These are phyloP conservation scores for Athalia cordata DNA, from an alignment of 2,888 invertebrate species.

Conservation along the genomic window DNA sequence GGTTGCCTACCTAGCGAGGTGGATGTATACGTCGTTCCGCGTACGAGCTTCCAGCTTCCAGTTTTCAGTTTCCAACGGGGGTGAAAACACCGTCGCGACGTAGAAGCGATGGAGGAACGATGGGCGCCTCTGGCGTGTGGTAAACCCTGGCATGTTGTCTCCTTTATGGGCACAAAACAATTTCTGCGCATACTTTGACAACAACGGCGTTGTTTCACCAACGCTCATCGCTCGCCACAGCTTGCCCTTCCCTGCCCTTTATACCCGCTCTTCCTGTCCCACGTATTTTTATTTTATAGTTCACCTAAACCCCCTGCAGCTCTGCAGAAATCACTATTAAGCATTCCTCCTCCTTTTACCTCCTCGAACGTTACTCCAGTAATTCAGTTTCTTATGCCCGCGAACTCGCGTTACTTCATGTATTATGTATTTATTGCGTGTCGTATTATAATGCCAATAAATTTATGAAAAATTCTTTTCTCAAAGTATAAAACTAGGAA, in stretches of 20 bases:
- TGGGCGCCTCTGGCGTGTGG: conserved; percentile 49
- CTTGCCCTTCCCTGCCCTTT: background rate
- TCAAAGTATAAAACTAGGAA: no score
- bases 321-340: no score
- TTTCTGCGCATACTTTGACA: conserved; percentile 59
- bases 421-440: no score
- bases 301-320: no score
- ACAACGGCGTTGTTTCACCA: conserved; percentile 48
- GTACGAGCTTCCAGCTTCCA: background rate
- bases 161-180: conserved; percentile 58
- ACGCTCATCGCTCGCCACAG: conserved; percentile 17
- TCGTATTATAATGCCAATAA: no score
- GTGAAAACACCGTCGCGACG: background rate
- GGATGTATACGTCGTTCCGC: no score
- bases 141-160: conserved; percentile 54
- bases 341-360: background rate
- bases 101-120: conserved; percentile 36
- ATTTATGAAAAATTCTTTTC: no score
- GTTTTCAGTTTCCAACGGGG: background rate
- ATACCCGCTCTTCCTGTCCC: conserved; percentile 15
- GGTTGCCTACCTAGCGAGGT: no score
- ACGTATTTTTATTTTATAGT: conserved; percentile 28
- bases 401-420: no score
- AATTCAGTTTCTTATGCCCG: no score
- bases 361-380: no score